Evolutionary conservation across 1,140 invertebrate genomes (phyloP).

Genomic region (Acyrthosiphon pisum): DNA sequence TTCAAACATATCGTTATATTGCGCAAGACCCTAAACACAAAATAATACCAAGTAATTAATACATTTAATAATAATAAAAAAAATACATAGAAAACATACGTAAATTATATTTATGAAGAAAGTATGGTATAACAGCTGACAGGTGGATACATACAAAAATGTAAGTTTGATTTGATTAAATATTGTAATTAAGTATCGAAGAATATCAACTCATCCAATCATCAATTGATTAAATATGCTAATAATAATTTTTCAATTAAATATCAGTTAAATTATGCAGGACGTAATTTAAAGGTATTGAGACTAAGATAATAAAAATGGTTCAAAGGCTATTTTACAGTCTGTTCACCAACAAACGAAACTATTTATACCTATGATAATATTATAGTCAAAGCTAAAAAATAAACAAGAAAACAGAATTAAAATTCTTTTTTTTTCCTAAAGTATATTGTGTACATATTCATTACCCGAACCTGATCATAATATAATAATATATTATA

Average conservation of each 20-base stretch:
- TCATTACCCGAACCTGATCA: background rate
- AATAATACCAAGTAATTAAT: background rate
- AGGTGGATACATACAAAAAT: background rate
- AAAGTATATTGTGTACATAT: background rate
- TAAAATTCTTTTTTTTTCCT: background rate
- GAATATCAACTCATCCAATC: background rate
- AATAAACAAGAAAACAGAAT: background rate
- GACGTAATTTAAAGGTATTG: background rate
- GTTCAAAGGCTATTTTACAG: constrained; percentile 43
- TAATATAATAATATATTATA: background rate
- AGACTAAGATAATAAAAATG: constrained; percentile 9
- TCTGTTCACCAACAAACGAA: background rate
- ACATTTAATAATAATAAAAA: background rate
- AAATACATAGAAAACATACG: background rate
- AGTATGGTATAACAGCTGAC: background rate
- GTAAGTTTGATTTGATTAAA: background rate
- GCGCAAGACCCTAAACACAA: constrained; percentile 24
- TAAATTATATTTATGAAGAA: background rate
- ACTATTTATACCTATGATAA: background rate
- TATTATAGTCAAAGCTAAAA: background rate
- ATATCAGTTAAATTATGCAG: background rate
- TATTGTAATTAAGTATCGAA: background rate
- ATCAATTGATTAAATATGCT: background rate
- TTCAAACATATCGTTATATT: constrained; percentile 60
- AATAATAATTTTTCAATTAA: background rate